Evolutionary conservation across 2,797 vertebrate species (phyloP).

Genomic region (Siniperca undulata): DNA sequence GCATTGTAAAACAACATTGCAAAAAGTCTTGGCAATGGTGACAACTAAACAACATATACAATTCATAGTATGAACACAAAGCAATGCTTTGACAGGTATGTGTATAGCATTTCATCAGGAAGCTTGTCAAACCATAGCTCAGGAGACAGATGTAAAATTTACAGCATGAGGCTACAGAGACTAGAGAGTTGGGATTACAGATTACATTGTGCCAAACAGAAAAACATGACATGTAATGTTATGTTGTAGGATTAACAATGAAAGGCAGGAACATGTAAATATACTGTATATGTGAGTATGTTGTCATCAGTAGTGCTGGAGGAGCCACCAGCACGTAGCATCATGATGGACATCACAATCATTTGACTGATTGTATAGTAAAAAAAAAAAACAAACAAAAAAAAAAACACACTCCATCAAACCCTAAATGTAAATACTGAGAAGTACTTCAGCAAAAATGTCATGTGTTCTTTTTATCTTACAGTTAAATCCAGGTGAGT

Average conservation of each 20-base stretch:
- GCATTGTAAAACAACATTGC: slow-evolving; percentile 94
- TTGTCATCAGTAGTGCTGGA: slow-evolving; percentile 51
- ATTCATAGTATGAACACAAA: slow-evolving; percentile 94
- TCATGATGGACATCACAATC: slow-evolving; percentile 29
- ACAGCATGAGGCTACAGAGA: slow-evolving; percentile 77
- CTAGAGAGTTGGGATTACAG: slow-evolving; percentile 61
- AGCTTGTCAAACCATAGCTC: slow-evolving; percentile 70
- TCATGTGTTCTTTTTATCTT: slow-evolving; percentile 30
- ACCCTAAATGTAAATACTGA: slow-evolving; percentile 46
- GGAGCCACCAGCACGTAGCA: slow-evolving; percentile 43
- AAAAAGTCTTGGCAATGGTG: slow-evolving; percentile 89
- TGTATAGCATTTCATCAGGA: slow-evolving; percentile 57
- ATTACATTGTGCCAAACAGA: slow-evolving; percentile 62
- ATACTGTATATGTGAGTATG: slow-evolving; percentile 49
- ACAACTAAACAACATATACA: slow-evolving; percentile 97
- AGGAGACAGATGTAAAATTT: slow-evolving; percentile 69
- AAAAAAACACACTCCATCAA: slow-evolving; percentile 5
- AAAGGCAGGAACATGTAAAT: slow-evolving; percentile 53
- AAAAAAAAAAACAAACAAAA: slow-evolving; percentile 16
- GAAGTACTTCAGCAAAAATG: slow-evolving; percentile 25
- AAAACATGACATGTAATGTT: slow-evolving; percentile 55
- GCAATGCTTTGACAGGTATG: slow-evolving; percentile 77
- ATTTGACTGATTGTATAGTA: slow-evolving; percentile 41
- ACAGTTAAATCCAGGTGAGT: slow-evolving; percentile 32
- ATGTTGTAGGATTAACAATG: slow-evolving; percentile 44